Evolutionary conservation across 2,113 vertebrate genomes (phyloP).

Genomic region (Aegithalos caudatus): DNA sequence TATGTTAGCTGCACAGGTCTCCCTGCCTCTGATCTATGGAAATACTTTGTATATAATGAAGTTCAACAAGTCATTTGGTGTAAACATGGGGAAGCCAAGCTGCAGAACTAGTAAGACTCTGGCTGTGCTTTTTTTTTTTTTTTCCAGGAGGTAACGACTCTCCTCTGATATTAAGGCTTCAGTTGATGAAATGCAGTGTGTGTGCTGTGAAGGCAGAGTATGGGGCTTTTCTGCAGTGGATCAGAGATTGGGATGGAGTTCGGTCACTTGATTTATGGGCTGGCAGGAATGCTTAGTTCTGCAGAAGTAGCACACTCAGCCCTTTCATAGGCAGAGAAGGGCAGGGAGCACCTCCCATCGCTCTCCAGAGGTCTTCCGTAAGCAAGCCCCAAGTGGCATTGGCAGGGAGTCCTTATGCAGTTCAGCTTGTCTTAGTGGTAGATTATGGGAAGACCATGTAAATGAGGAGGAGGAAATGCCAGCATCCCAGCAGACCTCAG

Average conservation of each 20-base stretch:
- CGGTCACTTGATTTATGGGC: slow-evolving; percentile 48
- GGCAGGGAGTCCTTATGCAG: slow-evolving; percentile 28
- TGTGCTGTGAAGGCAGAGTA: slow-evolving; percentile 14
- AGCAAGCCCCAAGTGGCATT: background rate
- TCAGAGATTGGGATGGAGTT: slow-evolving; percentile 3
- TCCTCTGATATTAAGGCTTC: slow-evolving; percentile 31
- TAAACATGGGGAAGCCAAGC: slow-evolving; percentile 45
- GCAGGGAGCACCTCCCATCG: background rate
- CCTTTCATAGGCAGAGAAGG: slow-evolving; percentile 42
- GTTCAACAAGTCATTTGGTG: slow-evolving; percentile 64
- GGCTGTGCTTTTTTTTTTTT: background rate
- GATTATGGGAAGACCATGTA: slow-evolving; percentile 47
- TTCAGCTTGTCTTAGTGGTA: background rate
- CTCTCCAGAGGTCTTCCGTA: slow-evolving; percentile 21
- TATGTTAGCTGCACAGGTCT: slow-evolving; percentile 82
- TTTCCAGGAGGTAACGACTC: slow-evolving; percentile 5
- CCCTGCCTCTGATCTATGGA: slow-evolving; percentile 84
- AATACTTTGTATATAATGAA: slow-evolving; percentile 78
- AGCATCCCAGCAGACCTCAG: slow-evolving; percentile 26
- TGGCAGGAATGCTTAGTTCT: slow-evolving; percentile 15
- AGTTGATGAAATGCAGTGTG: slow-evolving; percentile 28
- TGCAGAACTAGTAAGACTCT: slow-evolving; percentile 26
- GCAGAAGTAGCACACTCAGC: slow-evolving; percentile 51
- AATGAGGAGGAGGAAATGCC: slow-evolving; percentile 52
- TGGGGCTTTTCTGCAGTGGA: slow-evolving; percentile 13